Percentiles rank a stretch among this genome's conserved stretches.
Conservation (phyloP, 2,797 vertebrate genomes). For the Sebastes itinus region DNA sequence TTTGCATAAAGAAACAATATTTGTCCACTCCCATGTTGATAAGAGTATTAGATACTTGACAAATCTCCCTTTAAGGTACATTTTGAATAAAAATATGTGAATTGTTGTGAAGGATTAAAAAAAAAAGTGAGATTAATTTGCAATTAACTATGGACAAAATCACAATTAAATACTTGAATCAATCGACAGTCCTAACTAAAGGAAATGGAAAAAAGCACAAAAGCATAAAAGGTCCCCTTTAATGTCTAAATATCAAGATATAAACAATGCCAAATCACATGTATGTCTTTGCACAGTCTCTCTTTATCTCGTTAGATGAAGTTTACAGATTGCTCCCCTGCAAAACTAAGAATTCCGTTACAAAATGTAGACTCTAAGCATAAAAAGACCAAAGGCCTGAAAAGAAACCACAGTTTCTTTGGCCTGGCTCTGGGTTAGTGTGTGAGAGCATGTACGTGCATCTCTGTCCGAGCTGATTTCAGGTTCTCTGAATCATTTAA, state of each 20-base stretch:
- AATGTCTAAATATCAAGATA: background rate
- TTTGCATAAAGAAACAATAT: accelerated
- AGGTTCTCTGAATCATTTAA: slow-evolving; percentile 26
- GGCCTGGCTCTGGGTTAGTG: background rate
- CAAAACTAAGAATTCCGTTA: background rate
- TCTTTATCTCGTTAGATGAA: background rate
- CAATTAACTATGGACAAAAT: no score
- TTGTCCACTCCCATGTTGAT: no score
- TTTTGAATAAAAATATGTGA: no score
- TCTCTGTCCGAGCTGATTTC: background rate
- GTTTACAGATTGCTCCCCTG: background rate
- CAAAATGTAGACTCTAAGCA: background rate
- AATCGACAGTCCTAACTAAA: no score
- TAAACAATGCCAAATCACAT: background rate
- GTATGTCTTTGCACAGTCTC: background rate
- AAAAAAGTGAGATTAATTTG: no score
- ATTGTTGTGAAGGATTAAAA: no score
- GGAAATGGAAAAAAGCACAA: no score
- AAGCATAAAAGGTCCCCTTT: background rate
- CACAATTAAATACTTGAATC: no score
- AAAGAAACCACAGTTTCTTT: background rate
- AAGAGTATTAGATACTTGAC: no score
- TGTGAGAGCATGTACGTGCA: background rate
- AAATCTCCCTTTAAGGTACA: no score
- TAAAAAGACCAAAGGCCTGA: background rate